phyloP scores from a whole-genome alignment of 2,113 vertebrate species.

The Gymnarchus niloticus region DNA sequence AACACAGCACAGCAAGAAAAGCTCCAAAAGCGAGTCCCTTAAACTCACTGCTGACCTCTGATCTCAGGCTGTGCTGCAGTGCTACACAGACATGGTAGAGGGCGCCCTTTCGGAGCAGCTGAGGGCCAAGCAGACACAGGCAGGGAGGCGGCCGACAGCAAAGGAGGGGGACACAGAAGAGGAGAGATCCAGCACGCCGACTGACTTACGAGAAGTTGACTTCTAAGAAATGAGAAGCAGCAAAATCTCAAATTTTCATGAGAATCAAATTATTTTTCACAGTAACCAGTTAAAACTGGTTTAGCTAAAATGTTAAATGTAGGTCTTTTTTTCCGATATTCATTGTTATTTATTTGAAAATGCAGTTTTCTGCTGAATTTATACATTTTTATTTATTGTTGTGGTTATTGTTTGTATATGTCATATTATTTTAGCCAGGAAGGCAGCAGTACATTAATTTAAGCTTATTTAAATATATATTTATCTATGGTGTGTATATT shows the following conservation, averaged over 20 bases:
- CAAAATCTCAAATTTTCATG: slow-evolving; percentile 27
- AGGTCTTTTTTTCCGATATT: slow-evolving; percentile 32
- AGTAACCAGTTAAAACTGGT: slow-evolving; percentile 61
- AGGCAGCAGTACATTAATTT: background rate
- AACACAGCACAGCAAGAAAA: background rate
- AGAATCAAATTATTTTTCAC: slow-evolving; percentile 35
- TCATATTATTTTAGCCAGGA: slow-evolving; percentile 37
- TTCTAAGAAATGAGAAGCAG: slow-evolving; percentile 46
- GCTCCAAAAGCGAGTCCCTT: background rate
- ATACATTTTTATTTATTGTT: background rate
- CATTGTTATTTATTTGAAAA: slow-evolving; percentile 37
- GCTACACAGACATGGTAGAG: slow-evolving; percentile 66
- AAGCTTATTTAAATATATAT: slow-evolving; percentile 16
- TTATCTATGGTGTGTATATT: slow-evolving; percentile 43
- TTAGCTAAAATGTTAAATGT: slow-evolving; percentile 32
- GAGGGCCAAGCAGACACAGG: slow-evolving; percentile 25
- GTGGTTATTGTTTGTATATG: slow-evolving; percentile 39
- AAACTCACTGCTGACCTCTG: background rate
- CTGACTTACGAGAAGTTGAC: slow-evolving; percentile 66
- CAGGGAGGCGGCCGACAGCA: slow-evolving; percentile 24
- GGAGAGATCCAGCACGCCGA: slow-evolving; percentile 60
- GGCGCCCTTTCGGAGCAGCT: slow-evolving; percentile 57
- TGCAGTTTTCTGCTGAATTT: slow-evolving; percentile 25
- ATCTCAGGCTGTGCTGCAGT: slow-evolving; percentile 58
- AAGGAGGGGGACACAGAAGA: slow-evolving; percentile 54